Evolutionary conservation across 2,888 invertebrate species (phyloP).

Genomic region (Aleiodes alternator): DNA sequence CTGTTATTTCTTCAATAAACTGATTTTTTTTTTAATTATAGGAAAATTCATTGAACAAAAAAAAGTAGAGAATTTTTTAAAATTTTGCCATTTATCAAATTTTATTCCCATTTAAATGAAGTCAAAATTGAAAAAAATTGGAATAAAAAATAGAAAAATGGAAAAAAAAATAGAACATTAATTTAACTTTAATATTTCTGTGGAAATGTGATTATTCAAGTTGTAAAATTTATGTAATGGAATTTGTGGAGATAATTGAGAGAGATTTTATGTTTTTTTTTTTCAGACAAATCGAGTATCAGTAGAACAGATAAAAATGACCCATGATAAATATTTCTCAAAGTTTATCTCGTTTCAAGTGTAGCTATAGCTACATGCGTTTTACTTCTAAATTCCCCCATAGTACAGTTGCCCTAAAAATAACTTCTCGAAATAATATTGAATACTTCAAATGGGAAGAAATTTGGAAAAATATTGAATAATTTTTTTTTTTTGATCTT

Average conservation of each 20-base stretch:
- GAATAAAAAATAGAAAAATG: too few species aligned
- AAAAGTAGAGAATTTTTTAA: neutral
- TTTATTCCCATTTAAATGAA: too few species aligned
- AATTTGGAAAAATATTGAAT: too few species aligned
- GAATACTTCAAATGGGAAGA: neutral
- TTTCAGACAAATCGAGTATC: neutral
- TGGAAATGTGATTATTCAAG: neutral
- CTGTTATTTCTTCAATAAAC: too few species aligned
- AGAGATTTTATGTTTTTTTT: too few species aligned
- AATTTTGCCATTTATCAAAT: too few species aligned
- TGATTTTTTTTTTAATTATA: too few species aligned
- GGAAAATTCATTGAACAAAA: neutral
- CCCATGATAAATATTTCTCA: neutral
- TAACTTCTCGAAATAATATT: slow-evolving; percentile 13
- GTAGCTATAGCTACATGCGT: neutral
- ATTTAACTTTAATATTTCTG: neutral
- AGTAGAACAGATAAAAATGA: slow-evolving; percentile 27
- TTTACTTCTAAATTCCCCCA: neutral
- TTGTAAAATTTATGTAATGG: neutral
- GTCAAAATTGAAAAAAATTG: too few species aligned
- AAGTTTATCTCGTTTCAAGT: neutral
- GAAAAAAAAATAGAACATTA: too few species aligned
- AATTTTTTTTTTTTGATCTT: too few species aligned
- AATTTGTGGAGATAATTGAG: neutral
- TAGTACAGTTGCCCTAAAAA: neutral